Base-by-base conservation (phyloP, 2,797 vertebrate genomes). In the Scleropages formosus region DNA sequence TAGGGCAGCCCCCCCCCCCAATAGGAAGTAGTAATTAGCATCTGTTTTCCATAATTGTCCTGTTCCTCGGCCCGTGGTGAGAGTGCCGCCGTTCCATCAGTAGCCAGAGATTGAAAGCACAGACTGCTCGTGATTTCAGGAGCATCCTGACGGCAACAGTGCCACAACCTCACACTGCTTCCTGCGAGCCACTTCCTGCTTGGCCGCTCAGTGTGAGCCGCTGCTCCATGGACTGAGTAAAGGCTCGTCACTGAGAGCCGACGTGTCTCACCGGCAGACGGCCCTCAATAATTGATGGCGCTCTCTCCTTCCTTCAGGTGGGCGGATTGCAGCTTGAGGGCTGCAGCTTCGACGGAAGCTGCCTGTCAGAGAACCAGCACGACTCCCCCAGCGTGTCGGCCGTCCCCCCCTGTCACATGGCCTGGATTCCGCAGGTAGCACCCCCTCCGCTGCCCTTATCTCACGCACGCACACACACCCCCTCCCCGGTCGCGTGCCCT, bases 291-390 rank as follows among this genome's bases (percentile, higher is more conserved):
- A 78, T 82, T 79, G 77, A 0, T 79, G 53, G 80, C 66, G 18
- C 81, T 89, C 75, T 73, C 0, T 20, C 31, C 13, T 73, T 51
- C 81, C 76, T 70, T 27, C 83, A 98, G 97, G 88, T 98, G 67
- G 96, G 92, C 75, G 97, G 96, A 75, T 91, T 99, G 73, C 91
- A 96, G 82, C 84, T 98, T 79, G 97, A 98, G 87, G 97, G 97
- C 0, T 99, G 97, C 83, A 92, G 90, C 84, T 99, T 98, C 82
- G 95, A 98, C 78, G 97, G 97, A 65, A 91, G 86, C 82, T 91
- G 84, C 81, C 94, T 98, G 82, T 91, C 89, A 81, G 96, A 98
- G 90, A 98, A 96, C 80, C 93, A 94, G 27, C 96, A 96, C 46
- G 91, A 98, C 83, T 98, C 96, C 78, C 93, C 96, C 79, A 97